These are phyloP conservation scores for Cardinalis cardinalis DNA, from an alignment of 2,113 vertebrate species.

Conservation along the genomic window DNA sequence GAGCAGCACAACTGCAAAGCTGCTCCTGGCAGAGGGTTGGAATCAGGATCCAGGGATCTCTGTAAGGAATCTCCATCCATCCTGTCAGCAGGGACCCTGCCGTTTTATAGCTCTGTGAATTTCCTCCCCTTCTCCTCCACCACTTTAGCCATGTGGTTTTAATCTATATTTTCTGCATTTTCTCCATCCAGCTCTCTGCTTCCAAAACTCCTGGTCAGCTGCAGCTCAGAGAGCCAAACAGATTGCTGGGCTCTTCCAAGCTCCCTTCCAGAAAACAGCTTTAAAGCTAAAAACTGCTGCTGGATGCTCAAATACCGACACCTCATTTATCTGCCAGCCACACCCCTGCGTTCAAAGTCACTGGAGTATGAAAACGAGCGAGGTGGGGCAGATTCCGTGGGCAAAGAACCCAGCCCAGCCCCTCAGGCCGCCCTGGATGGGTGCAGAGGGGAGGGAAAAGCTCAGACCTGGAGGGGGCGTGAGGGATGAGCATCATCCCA, in stretches of 20 bases:
- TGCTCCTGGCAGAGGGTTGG: neutral
- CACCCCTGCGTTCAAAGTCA: neutral
- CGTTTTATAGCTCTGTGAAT: neutral
- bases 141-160: slow-evolving; percentile 15
- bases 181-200: slow-evolving; percentile 28
- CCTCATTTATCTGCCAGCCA: neutral
- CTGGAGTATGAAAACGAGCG: neutral
- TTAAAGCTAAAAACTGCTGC: neutral
- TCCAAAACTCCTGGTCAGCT: slow-evolving; percentile 50
- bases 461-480: neutral
- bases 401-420: neutral
- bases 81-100: neutral
- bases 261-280: slow-evolving; percentile 42
- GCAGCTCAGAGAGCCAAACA: slow-evolving; percentile 15
- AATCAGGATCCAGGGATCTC: neutral
- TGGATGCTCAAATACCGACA: neutral
- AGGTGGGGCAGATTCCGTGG: neutral
- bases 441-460: neutral
- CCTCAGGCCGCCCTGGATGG: neutral
- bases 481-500: neutral
- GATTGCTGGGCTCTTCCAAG: slow-evolving; percentile 49
- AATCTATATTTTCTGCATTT: slow-evolving; percentile 48
- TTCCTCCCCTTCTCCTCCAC: slow-evolving; percentile 2
- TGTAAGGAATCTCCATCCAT: neutral
- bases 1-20: neutral